Evolutionary conservation across 2,888 invertebrate species (phyloP), one percentile per base, ranked within the genome.

Genomic region (Lycocerus yunnanus): DNA sequence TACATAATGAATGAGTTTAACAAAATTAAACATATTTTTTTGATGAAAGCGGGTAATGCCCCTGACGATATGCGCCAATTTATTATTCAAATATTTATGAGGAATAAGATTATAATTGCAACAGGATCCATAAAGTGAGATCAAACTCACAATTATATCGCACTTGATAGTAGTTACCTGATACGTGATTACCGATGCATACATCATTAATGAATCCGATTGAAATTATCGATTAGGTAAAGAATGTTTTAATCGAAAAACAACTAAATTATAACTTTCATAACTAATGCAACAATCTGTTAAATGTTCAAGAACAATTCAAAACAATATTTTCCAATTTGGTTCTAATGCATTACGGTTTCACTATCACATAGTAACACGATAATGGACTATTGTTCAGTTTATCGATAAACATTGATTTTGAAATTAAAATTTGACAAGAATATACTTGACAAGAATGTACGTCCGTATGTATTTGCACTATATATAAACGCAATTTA

Each of bases 311-410:
- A 66, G 21, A 24, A 6, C 24, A 60, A 69, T 61, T 24, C 27
- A 6, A 69, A 63, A 60, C 15, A n/a, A 43, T 43, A 43, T 43
- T 43, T 43, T 43, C 43, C 43, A n/a, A 43, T 43, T 43, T 43
- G n/a, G n/a, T 43, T 43, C 6, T 43, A 69, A 21, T 61, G 60
- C 61, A 68, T 68, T 59, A 60, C 10, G 69, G 27, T 69, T 69
- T 24, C 60, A 61, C 61, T 61, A 69, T 67, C 69, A 69, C 24
- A 6, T 20, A 58, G 69, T 24, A 21, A 69, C 60, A 61, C 27
- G 24, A 61, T 69, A 69, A 69, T 69, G 16, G 69, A 27, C 27
- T 69, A 69, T 69, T 69, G 69, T 69, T 69, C 69, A 61, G 11
- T 69, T 69, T 61, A 69, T 69, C 15, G 18, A 60, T 27, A 61